A percentile compares a stretch with the other conserved stretches of the same genome.
Evolutionary conservation across 2,113 vertebrate genomes (phyloP).

Genomic region (Lucifuga dentata): DNA sequence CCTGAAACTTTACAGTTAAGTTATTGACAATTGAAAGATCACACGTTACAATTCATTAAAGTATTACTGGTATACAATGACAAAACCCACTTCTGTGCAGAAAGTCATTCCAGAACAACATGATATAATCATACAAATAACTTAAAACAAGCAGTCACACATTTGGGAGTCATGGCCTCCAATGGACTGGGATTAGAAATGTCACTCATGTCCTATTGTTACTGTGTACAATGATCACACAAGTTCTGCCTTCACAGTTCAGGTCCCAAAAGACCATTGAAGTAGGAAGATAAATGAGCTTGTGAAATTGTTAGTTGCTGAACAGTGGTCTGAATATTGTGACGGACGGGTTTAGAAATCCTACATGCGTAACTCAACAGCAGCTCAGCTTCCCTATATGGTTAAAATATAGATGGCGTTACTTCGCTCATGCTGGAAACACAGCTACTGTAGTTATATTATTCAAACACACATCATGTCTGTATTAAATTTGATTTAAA

Average conservation of each 20-base stretch:
- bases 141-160: background rate
- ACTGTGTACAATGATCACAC: constrained; percentile 20
- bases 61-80: background rate
- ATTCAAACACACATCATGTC: constrained; percentile 7
- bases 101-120: constrained; percentile 1
- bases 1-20: background rate
- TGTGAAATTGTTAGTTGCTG: constrained; percentile 71
- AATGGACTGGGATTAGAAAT: constrained; percentile 13
- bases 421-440: constrained; percentile 53
- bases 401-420: constrained; percentile 37
- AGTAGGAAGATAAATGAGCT: constrained; percentile 12
- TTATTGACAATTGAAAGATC: no score
- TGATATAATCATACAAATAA: background rate
- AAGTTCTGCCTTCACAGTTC: constrained; percentile 23
- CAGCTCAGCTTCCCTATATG: constrained; percentile 44
- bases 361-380: constrained; percentile 54
- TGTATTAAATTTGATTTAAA: constrained; percentile 8
- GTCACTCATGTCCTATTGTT: constrained; percentile 21
- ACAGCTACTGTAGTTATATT: constrained; percentile 22
- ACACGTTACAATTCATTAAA: background rate
- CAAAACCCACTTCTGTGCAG: background rate
- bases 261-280: background rate
- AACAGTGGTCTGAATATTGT: constrained; percentile 35
- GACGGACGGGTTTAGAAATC: constrained; percentile 52
- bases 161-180: background rate